These are phyloP conservation scores for Protobothrops flavoviridis DNA, from an alignment of 2,113 vertebrate species.

Conservation along the genomic window DNA sequence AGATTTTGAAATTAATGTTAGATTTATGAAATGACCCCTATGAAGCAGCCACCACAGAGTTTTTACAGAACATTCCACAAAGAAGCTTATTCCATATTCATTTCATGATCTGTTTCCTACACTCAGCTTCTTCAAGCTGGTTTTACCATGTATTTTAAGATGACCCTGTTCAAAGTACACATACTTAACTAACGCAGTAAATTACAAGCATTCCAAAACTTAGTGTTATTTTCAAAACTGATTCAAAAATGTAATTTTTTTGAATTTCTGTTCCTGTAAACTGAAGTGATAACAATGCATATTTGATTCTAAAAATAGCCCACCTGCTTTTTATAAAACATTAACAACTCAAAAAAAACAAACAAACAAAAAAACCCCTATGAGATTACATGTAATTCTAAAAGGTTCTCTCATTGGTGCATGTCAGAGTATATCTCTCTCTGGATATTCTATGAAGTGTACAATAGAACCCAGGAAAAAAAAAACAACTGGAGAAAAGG, in stretches of 20 bases:
- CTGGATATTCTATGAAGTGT: neutral
- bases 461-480: neutral
- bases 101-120: conserved; percentile 51
- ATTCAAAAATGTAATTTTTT: conserved; percentile 1
- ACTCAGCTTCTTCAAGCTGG: conserved; percentile 39
- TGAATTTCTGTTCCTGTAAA: conserved; percentile 7
- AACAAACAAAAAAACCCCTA: no score
- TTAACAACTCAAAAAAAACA: neutral
- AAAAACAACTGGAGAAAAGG: neutral
- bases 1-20: conserved; percentile 36
- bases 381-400: neutral
- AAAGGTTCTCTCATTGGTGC: neutral
- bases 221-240: conserved; percentile 4
- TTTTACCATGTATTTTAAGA: conserved; percentile 49
- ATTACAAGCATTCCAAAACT: conserved; percentile 52
- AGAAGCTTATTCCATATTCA: conserved; percentile 24
- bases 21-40: conserved; percentile 46
- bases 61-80: conserved; percentile 43
- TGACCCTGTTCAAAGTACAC: conserved; percentile 50
- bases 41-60: conserved; percentile 4
- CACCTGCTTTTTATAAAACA: neutral
- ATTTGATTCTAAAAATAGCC: conserved; percentile 12
- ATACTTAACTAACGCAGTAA: conserved; percentile 44
- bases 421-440: neutral
- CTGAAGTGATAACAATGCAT: neutral